These are phyloP conservation scores for Eurytoma adleriae DNA, from an alignment of 2,888 invertebrate genomes.

Conservation along the genomic window DNA sequence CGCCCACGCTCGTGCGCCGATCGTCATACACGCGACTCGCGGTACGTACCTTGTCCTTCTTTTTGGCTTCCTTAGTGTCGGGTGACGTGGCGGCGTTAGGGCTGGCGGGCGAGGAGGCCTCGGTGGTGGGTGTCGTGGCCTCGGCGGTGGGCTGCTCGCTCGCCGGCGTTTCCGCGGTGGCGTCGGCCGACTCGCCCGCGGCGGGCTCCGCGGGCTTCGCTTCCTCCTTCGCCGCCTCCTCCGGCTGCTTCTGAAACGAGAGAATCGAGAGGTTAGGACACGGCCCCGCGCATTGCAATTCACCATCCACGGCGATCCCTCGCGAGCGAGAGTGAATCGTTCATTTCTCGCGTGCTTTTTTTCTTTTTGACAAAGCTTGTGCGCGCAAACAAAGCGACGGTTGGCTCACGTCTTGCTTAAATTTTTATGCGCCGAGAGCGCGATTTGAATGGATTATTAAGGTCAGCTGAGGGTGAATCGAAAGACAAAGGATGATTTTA, in stretches of 20 bases:
- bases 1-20: background rate
- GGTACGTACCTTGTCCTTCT: slow-evolving; percentile 69
- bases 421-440: background rate
- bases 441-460: slow-evolving; percentile 5
- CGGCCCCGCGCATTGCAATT: too few species aligned
- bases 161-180: slow-evolving; percentile 19
- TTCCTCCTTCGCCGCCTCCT: slow-evolving; percentile 63
- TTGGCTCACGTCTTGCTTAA: background rate
- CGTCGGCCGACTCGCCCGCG: slow-evolving; percentile 5
- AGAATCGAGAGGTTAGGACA: slow-evolving; percentile 7
- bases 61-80: slow-evolving; percentile 73
- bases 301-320: too few species aligned
- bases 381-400: background rate
- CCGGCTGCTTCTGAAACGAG: slow-evolving; percentile 49
- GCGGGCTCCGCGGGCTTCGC: slow-evolving; percentile 28
- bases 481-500: background rate
- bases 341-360: background rate
- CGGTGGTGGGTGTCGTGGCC: slow-evolving; percentile 73
- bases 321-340: background rate
- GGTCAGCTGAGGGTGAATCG: background rate
- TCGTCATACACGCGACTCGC: background rate
- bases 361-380: background rate
- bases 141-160: slow-evolving; percentile 62
- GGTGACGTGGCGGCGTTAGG: slow-evolving; percentile 67
- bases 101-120: slow-evolving; percentile 63